These are phyloP conservation scores for Periophthalmus magnuspinnatus DNA, from an alignment of 2,797 vertebrate species.

Conservation along the genomic window DNA sequence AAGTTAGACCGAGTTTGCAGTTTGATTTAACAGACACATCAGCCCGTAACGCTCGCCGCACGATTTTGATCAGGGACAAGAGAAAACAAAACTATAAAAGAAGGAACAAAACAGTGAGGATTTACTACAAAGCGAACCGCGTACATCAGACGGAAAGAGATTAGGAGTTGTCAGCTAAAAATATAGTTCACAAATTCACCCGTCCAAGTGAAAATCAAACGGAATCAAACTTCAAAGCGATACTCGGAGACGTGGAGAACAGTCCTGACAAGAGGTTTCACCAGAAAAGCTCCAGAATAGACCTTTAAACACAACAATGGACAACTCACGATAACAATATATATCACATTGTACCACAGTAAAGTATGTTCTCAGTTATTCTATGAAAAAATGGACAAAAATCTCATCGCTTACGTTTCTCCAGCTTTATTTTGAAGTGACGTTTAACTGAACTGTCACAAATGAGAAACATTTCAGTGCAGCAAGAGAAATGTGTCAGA, in stretches of 20 bases:
- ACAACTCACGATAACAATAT: too few relatives aligned
- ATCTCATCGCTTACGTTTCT: too few relatives aligned
- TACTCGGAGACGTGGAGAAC: too few relatives aligned
- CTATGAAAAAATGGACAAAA: too few relatives aligned
- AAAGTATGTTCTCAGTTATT: too few relatives aligned
- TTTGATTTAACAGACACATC: conserved; percentile 21
- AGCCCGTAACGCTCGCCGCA: conserved; percentile 1
- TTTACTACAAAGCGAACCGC: conserved; percentile 15
- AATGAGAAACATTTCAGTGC: too few relatives aligned
- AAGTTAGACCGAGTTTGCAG: conserved; percentile 11
- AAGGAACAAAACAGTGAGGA: background rate
- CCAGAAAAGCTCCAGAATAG: background rate
- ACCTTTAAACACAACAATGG: too few relatives aligned
- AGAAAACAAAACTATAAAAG: conserved; percentile 21
- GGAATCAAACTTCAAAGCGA: conserved; percentile 10
- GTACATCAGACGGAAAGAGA: conserved; percentile 12
- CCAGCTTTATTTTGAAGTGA: too few relatives aligned
- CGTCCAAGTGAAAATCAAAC: conserved; percentile 4
- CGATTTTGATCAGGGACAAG: conserved; percentile 27
- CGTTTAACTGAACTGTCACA: too few relatives aligned
- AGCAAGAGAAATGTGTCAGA: too few relatives aligned
- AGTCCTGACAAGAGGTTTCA: background rate
- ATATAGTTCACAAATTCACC: background rate
- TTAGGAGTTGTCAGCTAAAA: background rate
- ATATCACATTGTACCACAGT: too few relatives aligned